A percentile compares a stretch with the other conserved stretches of the same genome.
phyloP scores from a whole-genome alignment of 2,113 vertebrate genomes.

The Myrmecophaga tridactyla region DNA sequence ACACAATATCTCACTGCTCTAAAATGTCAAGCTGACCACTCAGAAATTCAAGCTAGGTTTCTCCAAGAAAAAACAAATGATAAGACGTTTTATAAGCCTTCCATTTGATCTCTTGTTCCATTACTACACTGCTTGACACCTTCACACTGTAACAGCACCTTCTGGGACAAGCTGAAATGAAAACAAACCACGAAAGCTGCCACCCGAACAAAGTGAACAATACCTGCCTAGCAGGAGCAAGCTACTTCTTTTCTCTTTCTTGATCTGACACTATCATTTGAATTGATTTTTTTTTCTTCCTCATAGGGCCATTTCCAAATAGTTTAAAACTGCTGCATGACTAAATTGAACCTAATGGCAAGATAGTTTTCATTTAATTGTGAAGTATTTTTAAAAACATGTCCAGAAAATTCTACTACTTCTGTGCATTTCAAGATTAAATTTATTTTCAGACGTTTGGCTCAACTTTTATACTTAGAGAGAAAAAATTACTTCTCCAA shows the following conservation, averaged over 20 bases:
- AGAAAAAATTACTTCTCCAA: not conserved
- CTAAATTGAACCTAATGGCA: not conserved
- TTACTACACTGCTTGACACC: not conserved
- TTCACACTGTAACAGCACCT: conserved; percentile 32
- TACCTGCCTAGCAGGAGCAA: not conserved
- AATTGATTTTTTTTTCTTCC: conserved; percentile 48
- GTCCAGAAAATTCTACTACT: not conserved
- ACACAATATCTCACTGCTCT: conserved; percentile 63
- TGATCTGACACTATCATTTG: not conserved
- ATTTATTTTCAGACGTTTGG: conserved; percentile 30
- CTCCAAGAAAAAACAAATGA: conserved; percentile 48
- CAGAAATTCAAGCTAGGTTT: conserved; percentile 58
- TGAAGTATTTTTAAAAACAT: not conserved
- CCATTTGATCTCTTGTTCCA: conserved; percentile 27
- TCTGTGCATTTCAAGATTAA: conserved; percentile 12
- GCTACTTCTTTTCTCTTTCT: not conserved
- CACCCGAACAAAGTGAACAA: not conserved
- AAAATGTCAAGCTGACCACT: conserved; percentile 77
- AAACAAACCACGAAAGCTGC: conserved; percentile 58
- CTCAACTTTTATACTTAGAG: not conserved
- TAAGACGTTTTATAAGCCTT: conserved; percentile 59
- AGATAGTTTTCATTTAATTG: conserved; percentile 27
- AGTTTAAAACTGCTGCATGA: conserved; percentile 12
- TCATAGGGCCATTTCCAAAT: not conserved
- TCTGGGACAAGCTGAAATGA: conserved; percentile 7